Evolutionary conservation across 2,113 vertebrate species (phyloP).

Genomic region (Anarrhichthys ocellatus): DNA sequence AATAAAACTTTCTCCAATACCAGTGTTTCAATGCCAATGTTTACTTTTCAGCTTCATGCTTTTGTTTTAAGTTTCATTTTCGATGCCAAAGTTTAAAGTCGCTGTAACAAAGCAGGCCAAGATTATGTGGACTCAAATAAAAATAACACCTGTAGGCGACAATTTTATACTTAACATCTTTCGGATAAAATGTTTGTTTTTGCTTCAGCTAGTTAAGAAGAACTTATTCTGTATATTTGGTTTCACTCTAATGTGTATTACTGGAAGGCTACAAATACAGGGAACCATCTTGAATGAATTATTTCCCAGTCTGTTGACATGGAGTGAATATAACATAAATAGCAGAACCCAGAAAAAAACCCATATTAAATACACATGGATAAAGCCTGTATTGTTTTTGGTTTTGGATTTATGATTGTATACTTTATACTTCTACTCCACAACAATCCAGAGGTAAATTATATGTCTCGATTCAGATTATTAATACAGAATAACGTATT

Average conservation of each 20-base stretch:
- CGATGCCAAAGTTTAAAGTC: background rate
- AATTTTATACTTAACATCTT: background rate
- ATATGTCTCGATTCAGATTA: background rate
- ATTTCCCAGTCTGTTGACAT: background rate
- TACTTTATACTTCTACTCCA: background rate
- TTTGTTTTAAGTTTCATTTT: background rate
- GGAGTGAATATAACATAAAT: background rate
- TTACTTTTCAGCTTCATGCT: background rate
- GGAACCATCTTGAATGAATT: background rate
- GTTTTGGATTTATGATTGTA: background rate
- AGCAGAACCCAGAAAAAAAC: background rate
- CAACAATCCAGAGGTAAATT: background rate
- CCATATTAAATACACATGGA: background rate
- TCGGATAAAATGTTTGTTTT: background rate
- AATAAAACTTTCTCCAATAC: background rate
- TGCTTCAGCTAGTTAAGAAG: background rate
- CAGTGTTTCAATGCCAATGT: background rate
- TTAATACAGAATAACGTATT: background rate
- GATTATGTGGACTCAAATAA: background rate
- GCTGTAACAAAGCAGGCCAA: background rate
- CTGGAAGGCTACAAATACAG: background rate
- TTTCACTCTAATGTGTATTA: background rate
- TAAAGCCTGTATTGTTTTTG: background rate
- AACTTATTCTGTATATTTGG: background rate
- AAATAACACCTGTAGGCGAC: background rate